Conservation (phyloP, 2,888 invertebrate genomes). For the Digitonthophagus gazella region DNA sequence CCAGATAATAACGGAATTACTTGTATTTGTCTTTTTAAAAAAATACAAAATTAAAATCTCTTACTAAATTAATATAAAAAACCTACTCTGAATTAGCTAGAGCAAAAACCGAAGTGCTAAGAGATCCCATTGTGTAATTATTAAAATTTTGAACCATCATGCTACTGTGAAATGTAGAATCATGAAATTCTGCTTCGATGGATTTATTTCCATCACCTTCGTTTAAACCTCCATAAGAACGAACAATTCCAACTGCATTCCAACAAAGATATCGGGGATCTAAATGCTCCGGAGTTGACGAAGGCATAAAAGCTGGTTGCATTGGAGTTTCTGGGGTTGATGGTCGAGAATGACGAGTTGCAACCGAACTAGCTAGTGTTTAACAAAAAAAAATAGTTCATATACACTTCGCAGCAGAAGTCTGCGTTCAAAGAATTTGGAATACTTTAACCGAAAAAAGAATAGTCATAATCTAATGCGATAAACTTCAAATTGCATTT, state of each 20-base stretch:
- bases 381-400: neutral
- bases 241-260: slow-evolving; percentile 91
- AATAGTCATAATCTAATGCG: too few relatives aligned
- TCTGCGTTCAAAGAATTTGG: too few relatives aligned
- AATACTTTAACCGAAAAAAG: too few relatives aligned
- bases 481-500: too few relatives aligned
- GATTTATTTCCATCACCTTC: slow-evolving; percentile 56
- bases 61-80: neutral
- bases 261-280: slow-evolving; percentile 75
- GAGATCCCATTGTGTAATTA: slow-evolving; percentile 82
- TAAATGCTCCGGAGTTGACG: slow-evolving; percentile 81
- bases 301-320: slow-evolving; percentile 88
- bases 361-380: slow-evolving; percentile 28
- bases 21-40: slow-evolving; percentile 63
- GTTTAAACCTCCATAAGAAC: slow-evolving; percentile 63
- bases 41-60: neutral
- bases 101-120: slow-evolving; percentile 77
- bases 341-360: slow-evolving; percentile 41
- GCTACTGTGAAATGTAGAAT: slow-evolving; percentile 83
- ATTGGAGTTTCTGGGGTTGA: slow-evolving; percentile 55
- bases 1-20: slow-evolving; percentile 72
- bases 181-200: slow-evolving; percentile 95
- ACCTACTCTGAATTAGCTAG: slow-evolving; percentile 68
- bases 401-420: too few relatives aligned
- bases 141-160: slow-evolving; percentile 85